A percentile compares a stretch with the other conserved stretches of the same genome.
Evolutionary conservation across 2,888 invertebrate species (phyloP).

Genomic region (Sinhomidia bicolor): DNA sequence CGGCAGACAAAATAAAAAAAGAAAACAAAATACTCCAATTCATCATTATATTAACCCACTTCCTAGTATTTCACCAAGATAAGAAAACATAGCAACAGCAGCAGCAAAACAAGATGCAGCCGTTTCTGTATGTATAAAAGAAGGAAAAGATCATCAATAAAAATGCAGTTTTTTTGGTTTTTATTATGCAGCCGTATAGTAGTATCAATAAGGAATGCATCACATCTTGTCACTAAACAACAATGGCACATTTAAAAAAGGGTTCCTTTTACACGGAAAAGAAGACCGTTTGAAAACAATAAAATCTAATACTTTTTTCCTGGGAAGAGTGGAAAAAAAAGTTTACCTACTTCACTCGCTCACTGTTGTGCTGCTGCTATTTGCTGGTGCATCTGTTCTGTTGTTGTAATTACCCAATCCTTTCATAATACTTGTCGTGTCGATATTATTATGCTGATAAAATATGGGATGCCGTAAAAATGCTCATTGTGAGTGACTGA

Average conservation of each 20-base stretch:
- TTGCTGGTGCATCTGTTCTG: slow-evolving; percentile 36
- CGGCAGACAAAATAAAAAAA: neutral
- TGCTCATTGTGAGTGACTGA: slow-evolving; percentile 12
- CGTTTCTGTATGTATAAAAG: neutral
- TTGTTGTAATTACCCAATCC: slow-evolving; percentile 55
- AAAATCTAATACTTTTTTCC: slow-evolving; percentile 1
- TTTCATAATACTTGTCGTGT: slow-evolving; percentile 41
- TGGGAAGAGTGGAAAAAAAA: slow-evolving; percentile 28
- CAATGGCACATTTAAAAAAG: slow-evolving; percentile 46
- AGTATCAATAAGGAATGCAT: neutral
- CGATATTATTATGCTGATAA: slow-evolving; percentile 42
- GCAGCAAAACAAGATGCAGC: neutral
- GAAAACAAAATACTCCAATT: neutral
- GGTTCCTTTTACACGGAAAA: slow-evolving; percentile 27
- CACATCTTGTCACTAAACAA: slow-evolving; percentile 41
- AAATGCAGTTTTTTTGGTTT: neutral
- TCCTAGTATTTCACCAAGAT: too few species aligned
- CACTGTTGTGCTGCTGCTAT: too few species aligned
- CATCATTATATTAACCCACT: slow-evolving; percentile 29
- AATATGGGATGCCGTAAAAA: slow-evolving; percentile 53
- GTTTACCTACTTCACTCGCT: too few species aligned
- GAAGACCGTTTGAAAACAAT: slow-evolving; percentile 42
- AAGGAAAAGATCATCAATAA: slow-evolving; percentile 34
- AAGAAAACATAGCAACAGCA: slow-evolving; percentile 8
- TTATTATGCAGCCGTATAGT: slow-evolving; percentile 24